Evolutionary conservation across 2,888 invertebrate genomes (phyloP).

Genomic region (Taenaris catops): DNA sequence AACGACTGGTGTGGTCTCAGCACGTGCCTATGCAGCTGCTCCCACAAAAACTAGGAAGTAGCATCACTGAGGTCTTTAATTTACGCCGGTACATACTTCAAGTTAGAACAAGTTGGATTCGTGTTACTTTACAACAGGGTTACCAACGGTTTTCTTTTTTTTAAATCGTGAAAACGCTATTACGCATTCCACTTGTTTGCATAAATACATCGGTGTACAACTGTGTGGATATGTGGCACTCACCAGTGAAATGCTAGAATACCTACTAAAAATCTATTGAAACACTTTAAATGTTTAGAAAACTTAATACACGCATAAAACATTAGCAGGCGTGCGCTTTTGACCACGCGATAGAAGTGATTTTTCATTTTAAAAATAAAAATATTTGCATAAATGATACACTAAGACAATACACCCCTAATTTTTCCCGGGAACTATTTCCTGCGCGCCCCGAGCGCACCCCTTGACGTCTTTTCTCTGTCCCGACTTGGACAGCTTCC

Average conservation of each 20-base stretch:
- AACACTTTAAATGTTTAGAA: too few relatives aligned
- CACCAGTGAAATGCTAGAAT: constrained; percentile 56
- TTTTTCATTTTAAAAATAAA: constrained; percentile 1
- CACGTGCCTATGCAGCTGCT: constrained; percentile 67
- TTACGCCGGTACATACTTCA: constrained; percentile 31
- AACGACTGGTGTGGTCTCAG: constrained; percentile 41
- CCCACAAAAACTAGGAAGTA: constrained; percentile 60
- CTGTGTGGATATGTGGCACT: too few relatives aligned
- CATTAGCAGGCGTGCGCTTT: too few relatives aligned
- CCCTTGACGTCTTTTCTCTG: constrained; percentile 53
- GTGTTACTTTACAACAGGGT: constrained; percentile 16
- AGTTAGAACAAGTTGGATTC: constrained; percentile 32
- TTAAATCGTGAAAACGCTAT: too few relatives aligned
- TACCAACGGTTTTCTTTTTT: too few relatives aligned
- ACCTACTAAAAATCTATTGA: too few relatives aligned
- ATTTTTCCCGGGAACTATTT: constrained; percentile 40
- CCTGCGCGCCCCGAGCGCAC: constrained; percentile 37
- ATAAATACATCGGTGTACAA: too few relatives aligned
- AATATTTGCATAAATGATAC: too few relatives aligned
- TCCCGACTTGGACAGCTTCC: constrained; percentile 51
- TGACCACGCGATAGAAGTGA: too few relatives aligned
- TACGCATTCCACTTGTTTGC: too few relatives aligned
- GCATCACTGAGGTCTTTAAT: constrained; percentile 33
- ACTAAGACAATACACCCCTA: too few relatives aligned
- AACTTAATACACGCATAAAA: too few relatives aligned